A percentile compares a stretch with the other conserved stretches of the same genome.
phyloP scores from a whole-genome alignment of 2,888 invertebrate genomes.

The Lomographa bimaculata region DNA sequence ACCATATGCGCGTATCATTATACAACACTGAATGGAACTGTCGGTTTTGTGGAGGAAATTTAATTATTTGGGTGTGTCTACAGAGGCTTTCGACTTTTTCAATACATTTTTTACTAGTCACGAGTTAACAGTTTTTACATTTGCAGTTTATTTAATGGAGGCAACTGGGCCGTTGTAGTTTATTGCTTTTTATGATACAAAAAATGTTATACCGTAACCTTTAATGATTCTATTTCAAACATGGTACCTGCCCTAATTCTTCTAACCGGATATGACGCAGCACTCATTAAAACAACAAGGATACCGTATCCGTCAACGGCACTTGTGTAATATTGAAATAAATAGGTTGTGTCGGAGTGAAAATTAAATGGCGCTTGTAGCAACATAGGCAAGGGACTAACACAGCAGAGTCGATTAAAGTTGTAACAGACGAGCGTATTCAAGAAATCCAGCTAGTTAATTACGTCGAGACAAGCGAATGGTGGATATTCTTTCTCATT shows the following conservation, averaged over 20 bases:
- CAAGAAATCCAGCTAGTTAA: constrained; percentile 52
- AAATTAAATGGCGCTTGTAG: constrained; percentile 11
- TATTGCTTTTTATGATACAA: constrained; percentile 41
- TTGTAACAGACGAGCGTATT: constrained; percentile 31
- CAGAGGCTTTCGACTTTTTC: constrained; percentile 42
- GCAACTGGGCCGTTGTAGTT: constrained; percentile 36
- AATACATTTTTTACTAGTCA: constrained; percentile 33
- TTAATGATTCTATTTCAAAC: constrained; percentile 36
- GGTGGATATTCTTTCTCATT: constrained; percentile 67
- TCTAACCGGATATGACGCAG: constrained; percentile 30
- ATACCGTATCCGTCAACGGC: constrained; percentile 25
- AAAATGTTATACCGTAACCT: constrained; percentile 33
- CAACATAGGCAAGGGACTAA: constrained; percentile 17
- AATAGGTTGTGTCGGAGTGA: constrained; percentile 6
- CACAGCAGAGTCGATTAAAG: constrained; percentile 29
- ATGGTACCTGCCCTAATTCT: constrained; percentile 22
- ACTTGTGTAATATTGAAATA: constrained; percentile 17
- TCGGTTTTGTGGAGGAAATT: constrained; percentile 60
- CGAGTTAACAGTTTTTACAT: constrained; percentile 42
- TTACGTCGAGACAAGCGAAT: constrained; percentile 57
- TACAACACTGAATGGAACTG: constrained; percentile 52
- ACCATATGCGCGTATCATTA: constrained; percentile 67
- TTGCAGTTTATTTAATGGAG: constrained; percentile 53
- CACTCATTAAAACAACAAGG: constrained; percentile 30
- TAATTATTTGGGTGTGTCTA: constrained; percentile 56